A percentile compares a stretch with the other conserved stretches of the same genome.
Evolutionary conservation across 2,113 vertebrate species (phyloP).

Genomic region (Cairina moschata): DNA sequence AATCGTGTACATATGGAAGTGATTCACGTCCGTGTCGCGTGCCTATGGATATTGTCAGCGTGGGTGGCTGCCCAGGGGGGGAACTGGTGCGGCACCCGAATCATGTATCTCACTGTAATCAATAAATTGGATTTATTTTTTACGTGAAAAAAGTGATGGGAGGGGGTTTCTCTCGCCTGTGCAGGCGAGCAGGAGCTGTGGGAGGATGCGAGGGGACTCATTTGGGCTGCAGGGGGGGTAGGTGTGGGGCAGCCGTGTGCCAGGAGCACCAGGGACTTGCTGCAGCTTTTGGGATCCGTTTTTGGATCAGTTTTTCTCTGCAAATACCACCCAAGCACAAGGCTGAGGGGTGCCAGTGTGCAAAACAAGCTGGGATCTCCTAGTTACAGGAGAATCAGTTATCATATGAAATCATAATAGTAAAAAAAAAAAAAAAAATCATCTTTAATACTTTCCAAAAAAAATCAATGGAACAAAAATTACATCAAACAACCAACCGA

Average conservation of each 20-base stretch:
- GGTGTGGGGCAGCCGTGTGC: not conserved
- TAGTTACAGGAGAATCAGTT: not conserved
- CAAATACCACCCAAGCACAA: not conserved
- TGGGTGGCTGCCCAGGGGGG: not conserved
- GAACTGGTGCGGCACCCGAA: conserved; percentile 25
- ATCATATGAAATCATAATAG: not conserved
- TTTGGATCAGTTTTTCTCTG: too few species aligned
- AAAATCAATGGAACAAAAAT: conserved; percentile 19
- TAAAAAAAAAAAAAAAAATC: conserved; percentile 41
- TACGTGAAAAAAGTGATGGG: not conserved
- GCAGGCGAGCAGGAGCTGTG: not conserved
- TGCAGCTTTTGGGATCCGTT: not conserved
- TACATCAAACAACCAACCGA: conserved; percentile 47
- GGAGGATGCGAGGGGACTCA: not conserved
- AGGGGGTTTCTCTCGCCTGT: not conserved
- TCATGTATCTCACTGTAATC: conserved; percentile 52
- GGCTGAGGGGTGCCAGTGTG: not conserved
- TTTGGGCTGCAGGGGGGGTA: not conserved
- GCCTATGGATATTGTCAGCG: conserved; percentile 20
- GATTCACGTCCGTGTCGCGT: not conserved
- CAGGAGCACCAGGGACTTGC: not conserved
- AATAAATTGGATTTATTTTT: conserved; percentile 72
- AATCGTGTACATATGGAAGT: not conserved
- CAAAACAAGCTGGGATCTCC: not conserved
- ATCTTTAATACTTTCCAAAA: conserved; percentile 75